phyloP scores from a whole-genome alignment of 2,113 vertebrate genomes.

The Cephalopterus ornatus region DNA sequence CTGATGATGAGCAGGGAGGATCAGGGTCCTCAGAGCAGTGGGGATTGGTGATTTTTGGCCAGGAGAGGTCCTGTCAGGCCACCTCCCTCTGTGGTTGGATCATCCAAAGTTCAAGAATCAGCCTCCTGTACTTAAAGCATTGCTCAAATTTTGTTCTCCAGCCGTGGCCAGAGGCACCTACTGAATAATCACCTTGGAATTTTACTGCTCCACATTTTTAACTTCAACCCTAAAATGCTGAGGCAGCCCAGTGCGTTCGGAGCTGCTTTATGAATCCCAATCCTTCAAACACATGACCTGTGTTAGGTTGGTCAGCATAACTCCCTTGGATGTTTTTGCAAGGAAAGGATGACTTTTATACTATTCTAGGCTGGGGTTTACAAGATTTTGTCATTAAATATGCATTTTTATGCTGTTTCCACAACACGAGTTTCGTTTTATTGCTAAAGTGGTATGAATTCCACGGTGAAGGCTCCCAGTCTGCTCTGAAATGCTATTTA shows the following conservation, averaged over 20 bases:
- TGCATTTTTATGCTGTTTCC: conserved; percentile 42
- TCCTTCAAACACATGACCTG: not conserved
- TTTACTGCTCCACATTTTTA: conserved; percentile 50
- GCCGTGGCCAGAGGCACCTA: not conserved
- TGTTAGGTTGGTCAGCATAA: not conserved
- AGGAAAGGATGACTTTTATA: not conserved
- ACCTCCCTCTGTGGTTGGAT: no score
- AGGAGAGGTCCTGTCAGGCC: not conserved
- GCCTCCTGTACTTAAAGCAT: not conserved
- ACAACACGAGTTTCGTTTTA: conserved; percentile 40
- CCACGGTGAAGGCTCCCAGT: not conserved
- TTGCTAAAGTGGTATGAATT: conserved; percentile 42
- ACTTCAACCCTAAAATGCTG: conserved; percentile 9
- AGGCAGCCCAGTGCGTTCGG: conserved; percentile 1
- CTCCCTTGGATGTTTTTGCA: not conserved
- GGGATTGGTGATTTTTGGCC: not conserved
- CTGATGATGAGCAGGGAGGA: not conserved
- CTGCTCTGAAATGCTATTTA: conserved; percentile 43
- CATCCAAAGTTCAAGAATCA: no score
- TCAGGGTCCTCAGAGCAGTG: not conserved
- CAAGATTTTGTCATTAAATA: conserved; percentile 46
- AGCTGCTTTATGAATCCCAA: not conserved
- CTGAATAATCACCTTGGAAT: not conserved
- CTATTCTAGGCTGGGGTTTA: conserved; percentile 4
- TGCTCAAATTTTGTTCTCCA: not conserved